Evolutionary conservation across 2,888 invertebrate genomes (phyloP).

Genomic region (Nasonovia ribisnigri): DNA sequence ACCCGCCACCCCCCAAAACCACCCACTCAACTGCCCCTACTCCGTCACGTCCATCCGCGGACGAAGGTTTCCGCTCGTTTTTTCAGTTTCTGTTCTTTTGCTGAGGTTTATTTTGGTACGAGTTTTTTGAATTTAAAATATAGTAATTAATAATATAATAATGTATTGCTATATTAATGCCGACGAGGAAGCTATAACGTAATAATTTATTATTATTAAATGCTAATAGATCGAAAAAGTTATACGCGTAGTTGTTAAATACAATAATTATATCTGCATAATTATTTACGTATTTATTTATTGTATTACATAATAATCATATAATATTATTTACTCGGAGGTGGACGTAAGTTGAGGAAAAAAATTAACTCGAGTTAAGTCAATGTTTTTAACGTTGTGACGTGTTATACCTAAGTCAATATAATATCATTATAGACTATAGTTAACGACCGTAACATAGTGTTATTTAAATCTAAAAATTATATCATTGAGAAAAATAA

Average conservation of each 20-base stretch:
- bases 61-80: background rate
- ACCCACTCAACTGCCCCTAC: too few relatives aligned
- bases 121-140: background rate
- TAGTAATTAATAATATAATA: background rate
- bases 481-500: background rate
- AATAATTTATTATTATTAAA: background rate
- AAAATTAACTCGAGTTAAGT: background rate
- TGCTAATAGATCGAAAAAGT: background rate
- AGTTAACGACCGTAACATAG: background rate
- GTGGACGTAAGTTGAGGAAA: background rate
- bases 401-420: background rate
- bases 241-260: background rate
- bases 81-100: background rate
- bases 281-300: too few relatives aligned
- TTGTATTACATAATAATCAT: too few relatives aligned
- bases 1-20: background rate
- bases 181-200: background rate
- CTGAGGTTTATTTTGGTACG: background rate
- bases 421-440: too few relatives aligned
- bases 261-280: background rate
- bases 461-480: background rate
- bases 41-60: background rate
- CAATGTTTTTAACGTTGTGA: background rate
- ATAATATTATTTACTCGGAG: background rate
- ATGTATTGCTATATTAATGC: background rate